Evolutionary conservation across 2,888 invertebrate genomes (phyloP).

Genomic region (Reticulitermes lucifugus): DNA sequence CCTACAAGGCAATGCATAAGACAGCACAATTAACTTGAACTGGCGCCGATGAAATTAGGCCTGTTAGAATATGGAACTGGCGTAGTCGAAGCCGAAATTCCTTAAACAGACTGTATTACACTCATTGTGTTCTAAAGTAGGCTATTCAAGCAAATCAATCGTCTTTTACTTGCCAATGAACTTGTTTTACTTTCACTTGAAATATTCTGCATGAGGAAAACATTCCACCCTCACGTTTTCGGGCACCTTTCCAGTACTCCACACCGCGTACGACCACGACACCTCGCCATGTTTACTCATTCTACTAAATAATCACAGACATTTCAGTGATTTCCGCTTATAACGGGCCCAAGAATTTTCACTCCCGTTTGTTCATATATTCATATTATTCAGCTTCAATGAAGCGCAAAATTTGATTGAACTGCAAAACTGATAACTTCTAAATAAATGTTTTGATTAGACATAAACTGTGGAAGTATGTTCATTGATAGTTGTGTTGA

Average conservation of each 20-base stretch:
- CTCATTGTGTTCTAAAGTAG: conserved; percentile 24
- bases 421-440: background rate
- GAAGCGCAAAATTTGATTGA: background rate
- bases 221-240: conserved; percentile 42
- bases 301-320: conserved; percentile 42
- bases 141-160: background rate
- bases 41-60: conserved; percentile 33
- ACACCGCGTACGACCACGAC: conserved; percentile 46
- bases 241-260: conserved; percentile 45
- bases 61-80: conserved; percentile 30
- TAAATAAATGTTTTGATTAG: background rate
- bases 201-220: conserved; percentile 20
- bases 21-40: conserved; percentile 6
- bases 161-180: conserved; percentile 16
- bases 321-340: conserved; percentile 38
- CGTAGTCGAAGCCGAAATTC: conserved; percentile 28
- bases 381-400: background rate
- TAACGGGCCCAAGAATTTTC: conserved; percentile 21
- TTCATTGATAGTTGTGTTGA: conserved; percentile 11
- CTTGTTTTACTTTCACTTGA: conserved; percentile 24
- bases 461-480: background rate
- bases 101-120: background rate
- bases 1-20: conserved; percentile 29
- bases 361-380: conserved; percentile 26
- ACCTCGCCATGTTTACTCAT: conserved; percentile 60